phyloP scores from a whole-genome alignment of 2,888 invertebrate genomes.

The Rhaphigaster nebulosa region DNA sequence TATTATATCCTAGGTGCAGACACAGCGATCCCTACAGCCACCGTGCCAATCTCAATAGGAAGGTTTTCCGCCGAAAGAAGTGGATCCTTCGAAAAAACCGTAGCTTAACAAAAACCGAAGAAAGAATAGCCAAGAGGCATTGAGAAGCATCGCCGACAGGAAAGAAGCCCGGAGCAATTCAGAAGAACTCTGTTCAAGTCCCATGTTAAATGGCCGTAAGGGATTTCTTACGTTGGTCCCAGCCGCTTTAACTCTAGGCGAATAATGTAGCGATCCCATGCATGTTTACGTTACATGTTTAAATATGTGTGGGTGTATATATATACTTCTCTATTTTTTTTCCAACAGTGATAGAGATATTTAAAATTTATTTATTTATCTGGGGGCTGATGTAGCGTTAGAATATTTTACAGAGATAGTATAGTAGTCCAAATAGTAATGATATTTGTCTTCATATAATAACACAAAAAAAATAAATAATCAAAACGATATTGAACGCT shows the following conservation, averaged over 20 bases:
- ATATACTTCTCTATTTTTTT: no score
- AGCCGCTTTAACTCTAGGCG: neutral
- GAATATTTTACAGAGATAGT: no score
- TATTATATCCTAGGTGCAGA: neutral
- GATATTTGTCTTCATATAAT: no score
- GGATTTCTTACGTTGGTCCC: neutral
- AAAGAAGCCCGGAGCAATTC: neutral
- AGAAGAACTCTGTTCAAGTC: neutral
- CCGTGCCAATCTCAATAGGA: neutral
- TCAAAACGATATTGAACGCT: no score
- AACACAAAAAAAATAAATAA: no score
- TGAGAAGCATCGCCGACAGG: neutral
- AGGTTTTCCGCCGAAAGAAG: conserved; percentile 11
- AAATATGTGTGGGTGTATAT: no score
- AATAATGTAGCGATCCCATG: neutral
- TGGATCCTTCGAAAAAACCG: neutral
- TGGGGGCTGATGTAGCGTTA: no score
- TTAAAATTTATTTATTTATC: no score
- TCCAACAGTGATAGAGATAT: no score
- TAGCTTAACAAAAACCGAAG: conserved; percentile 22
- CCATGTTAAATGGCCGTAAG: neutral
- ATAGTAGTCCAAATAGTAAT: no score
- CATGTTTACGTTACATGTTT: no score
- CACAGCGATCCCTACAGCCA: neutral
- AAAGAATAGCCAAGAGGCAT: conserved; percentile 21